These are phyloP conservation scores for Heptranchias perlo DNA, from an alignment of 2,113 vertebrate species.

Conservation along the genomic window DNA sequence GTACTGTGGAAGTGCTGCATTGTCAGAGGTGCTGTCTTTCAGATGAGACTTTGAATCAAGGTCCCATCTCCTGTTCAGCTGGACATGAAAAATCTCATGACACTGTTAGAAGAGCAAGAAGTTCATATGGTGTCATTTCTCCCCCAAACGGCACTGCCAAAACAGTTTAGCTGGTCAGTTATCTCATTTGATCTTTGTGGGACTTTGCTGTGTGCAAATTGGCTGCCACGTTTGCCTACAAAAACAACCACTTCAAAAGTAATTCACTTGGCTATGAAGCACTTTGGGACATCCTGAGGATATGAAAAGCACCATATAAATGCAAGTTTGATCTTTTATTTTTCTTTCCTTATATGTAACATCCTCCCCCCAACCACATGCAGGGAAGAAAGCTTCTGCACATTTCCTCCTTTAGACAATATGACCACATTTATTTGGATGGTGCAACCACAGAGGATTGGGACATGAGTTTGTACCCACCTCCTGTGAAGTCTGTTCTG, in stretches of 20 bases:
- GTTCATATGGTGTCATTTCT: background rate
- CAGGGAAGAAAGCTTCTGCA: background rate
- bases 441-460: background rate
- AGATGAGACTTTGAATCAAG: background rate
- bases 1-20: background rate
- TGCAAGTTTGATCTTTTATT: background rate
- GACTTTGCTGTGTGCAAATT: background rate
- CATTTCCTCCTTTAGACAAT: background rate
- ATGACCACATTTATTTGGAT: background rate
- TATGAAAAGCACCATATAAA: background rate
- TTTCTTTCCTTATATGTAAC: constrained; percentile 6
- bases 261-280: background rate
- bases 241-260: background rate
- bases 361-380: background rate
- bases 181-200: background rate
- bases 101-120: background rate
- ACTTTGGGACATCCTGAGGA: background rate
- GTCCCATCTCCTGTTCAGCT: background rate
- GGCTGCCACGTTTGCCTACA: background rate
- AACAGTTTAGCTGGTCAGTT: background rate
- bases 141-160: background rate
- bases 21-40: background rate
- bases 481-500: background rate
- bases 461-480: background rate
- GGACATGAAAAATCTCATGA: background rate